Evolutionary conservation across 2,113 vertebrate species (phyloP).

Genomic region (Genyomyrus donnyi): DNA sequence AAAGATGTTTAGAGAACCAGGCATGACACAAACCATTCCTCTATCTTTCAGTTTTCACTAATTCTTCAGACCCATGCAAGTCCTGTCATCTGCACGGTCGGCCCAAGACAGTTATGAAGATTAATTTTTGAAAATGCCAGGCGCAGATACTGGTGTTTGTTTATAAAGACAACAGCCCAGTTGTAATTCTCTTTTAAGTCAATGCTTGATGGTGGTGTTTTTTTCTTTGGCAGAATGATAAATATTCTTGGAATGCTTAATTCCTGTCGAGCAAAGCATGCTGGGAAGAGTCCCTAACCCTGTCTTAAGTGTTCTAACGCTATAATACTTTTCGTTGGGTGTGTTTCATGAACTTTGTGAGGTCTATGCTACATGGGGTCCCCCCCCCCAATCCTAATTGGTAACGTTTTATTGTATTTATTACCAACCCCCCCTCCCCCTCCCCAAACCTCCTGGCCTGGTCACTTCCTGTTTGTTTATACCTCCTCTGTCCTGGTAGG

Average conservation of each 20-base stretch:
- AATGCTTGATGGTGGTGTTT: not conserved
- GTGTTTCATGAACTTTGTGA: not conserved
- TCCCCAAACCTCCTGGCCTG: not conserved
- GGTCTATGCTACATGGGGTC: not conserved
- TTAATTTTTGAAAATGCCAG: not conserved
- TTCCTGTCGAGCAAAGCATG: not conserved
- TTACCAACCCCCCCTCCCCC: not conserved
- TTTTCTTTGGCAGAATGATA: not conserved
- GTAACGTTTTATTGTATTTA: conserved; percentile 1
- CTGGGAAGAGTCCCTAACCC: not conserved
- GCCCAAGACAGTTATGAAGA: not conserved
- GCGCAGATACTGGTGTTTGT: not conserved
- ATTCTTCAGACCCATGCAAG: not conserved
- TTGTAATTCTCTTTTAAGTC: not conserved
- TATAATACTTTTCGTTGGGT: not conserved
- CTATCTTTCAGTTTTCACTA: conserved; percentile 21
- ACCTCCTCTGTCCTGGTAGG: not conserved
- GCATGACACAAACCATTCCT: not conserved
- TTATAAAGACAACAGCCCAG: not conserved
- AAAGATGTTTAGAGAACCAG: conserved; percentile 33
- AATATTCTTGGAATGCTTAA: not conserved
- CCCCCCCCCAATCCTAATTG: not conserved
- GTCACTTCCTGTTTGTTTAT: not conserved
- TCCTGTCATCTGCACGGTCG: not conserved
- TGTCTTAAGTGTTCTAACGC: not conserved